A percentile compares a stretch with the other conserved stretches of the same genome.
Conservation (phyloP, 2,113 vertebrate genomes). For the Mastomys natalensis region DNA sequence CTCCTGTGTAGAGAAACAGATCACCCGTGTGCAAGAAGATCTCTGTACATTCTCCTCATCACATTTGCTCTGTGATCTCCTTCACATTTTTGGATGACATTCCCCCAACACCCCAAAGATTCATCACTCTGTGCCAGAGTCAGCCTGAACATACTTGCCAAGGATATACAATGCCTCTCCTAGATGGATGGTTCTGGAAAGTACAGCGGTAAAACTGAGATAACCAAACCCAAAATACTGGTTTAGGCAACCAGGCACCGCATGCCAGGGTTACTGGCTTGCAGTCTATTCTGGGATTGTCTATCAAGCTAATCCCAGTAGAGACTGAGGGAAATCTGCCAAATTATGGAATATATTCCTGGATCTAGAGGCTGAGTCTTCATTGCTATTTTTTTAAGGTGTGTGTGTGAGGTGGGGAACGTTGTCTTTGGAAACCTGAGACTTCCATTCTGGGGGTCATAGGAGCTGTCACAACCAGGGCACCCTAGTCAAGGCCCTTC, state of each 20-base stretch:
- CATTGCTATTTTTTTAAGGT: background rate
- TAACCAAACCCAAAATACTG: conserved; percentile 81
- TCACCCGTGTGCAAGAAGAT: conserved; percentile 5
- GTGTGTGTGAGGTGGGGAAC: rapidly evolving
- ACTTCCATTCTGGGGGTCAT: conserved; percentile 29
- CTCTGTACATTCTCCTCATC: background rate
- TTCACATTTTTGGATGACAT: conserved; percentile 8
- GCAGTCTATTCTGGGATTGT: conserved; percentile 79
- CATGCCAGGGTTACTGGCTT: conserved; percentile 61
- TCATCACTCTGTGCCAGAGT: conserved; percentile 22
- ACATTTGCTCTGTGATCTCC: background rate
- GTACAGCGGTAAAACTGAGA: conserved; percentile 73
- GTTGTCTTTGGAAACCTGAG: background rate
- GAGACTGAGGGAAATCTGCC: conserved; percentile 54
- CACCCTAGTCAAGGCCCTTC: background rate
- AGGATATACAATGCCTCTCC: background rate
- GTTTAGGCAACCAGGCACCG: conserved; percentile 50
- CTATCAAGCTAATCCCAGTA: conserved; percentile 67
- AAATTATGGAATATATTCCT: conserved; percentile 58
- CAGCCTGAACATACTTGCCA: conserved; percentile 37
- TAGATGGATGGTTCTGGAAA: conserved; percentile 71
- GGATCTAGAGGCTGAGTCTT: conserved; percentile 57
- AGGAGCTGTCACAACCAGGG: background rate
- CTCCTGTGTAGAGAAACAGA: conserved; percentile 76
- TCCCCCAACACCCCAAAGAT: background rate